Conservation (phyloP, 2,888 invertebrate genomes). For the Eugnorisma glareosa region DNA sequence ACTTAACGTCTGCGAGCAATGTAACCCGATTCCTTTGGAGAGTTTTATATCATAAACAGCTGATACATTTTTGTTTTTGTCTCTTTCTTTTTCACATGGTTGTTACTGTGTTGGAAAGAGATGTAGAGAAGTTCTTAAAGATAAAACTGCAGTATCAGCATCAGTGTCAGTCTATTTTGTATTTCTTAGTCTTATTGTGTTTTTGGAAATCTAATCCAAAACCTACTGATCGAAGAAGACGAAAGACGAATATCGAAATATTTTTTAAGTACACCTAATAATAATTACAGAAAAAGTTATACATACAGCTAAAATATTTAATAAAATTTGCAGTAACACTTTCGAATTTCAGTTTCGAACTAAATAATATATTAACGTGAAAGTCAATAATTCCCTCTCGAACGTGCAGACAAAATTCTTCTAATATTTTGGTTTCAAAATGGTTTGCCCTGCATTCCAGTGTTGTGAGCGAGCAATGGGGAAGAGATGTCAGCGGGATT, state of each 20-base stretch:
- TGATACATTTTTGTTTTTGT: constrained; percentile 29
- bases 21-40: constrained; percentile 47
- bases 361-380: not conserved
- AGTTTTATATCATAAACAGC: constrained; percentile 38
- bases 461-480: constrained; percentile 39
- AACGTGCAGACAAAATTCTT: constrained; percentile 13
- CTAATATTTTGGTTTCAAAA: constrained; percentile 50
- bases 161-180: not conserved
- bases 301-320: not conserved
- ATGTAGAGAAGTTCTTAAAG: not conserved
- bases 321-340: not conserved
- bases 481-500: constrained; percentile 77
- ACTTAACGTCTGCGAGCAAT: constrained; percentile 34
- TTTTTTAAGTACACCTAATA: not conserved
- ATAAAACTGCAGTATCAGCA: not conserved
- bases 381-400: constrained; percentile 18
- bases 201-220: not conserved
- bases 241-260: no score
- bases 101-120: not conserved
- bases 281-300: not conserved
- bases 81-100: not conserved
- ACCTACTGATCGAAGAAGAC: not conserved
- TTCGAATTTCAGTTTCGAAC: not conserved
- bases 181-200: not conserved
- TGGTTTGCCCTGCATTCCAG: constrained; percentile 42